Conservation (phyloP, 2,797 vertebrate genomes). For the Stomatorhinus walkeri region DNA sequence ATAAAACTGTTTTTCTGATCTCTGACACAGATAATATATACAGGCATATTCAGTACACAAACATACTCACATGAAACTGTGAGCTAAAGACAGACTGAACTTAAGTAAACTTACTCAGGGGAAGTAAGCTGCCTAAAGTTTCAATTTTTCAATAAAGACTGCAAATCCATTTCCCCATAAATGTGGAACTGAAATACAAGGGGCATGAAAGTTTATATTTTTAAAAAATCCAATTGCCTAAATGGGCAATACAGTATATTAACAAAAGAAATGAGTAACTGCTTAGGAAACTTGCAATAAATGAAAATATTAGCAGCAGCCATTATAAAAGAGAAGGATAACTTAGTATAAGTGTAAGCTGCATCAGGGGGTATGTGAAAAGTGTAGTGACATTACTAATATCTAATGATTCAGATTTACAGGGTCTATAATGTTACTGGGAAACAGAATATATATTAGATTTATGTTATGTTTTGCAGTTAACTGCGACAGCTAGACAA, state of each 20-base stretch:
- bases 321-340: not conserved
- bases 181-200: not conserved
- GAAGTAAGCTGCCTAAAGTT: not conserved
- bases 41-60: not conserved
- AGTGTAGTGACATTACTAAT: not conserved
- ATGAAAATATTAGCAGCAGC: not conserved
- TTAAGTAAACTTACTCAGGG: not conserved
- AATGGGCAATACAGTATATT: not conserved
- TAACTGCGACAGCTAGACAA: not conserved
- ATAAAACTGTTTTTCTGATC: not conserved
- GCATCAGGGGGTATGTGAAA: not conserved
- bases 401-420: not conserved
- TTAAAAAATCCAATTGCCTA: not conserved
- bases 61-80: not conserved
- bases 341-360: not conserved
- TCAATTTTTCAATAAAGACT: not conserved
- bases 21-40: not conserved
- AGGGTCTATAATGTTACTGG: not conserved
- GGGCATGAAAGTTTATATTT: not conserved
- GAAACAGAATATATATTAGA: not conserved
- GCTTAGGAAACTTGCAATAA: not conserved
- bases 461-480: not conserved
- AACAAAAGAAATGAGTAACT: not conserved
- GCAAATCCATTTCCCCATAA: not conserved
- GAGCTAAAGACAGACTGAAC: not conserved